Conservation (phyloP, 2,888 invertebrate genomes). For the Ecdyonurus torrentis region DNA sequence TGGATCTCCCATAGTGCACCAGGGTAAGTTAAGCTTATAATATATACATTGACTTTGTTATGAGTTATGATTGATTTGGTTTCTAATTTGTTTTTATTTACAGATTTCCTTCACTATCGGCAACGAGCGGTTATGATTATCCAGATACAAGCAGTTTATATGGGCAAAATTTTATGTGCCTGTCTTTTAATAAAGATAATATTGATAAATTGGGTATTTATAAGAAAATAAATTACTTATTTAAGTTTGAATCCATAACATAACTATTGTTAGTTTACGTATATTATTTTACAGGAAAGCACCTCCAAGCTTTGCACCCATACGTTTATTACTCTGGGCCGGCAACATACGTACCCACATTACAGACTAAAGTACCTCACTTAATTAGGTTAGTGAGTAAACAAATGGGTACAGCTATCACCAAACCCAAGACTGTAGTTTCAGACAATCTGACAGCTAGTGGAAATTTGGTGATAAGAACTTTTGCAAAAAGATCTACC, state of each 20-base stretch:
- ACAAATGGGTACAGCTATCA: neutral
- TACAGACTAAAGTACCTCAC: neutral
- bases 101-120: neutral
- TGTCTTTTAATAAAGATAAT: neutral
- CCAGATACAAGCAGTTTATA: neutral
- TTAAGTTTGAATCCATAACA: too few species aligned
- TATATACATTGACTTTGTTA: too few species aligned
- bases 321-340: neutral
- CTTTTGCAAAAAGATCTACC: neutral
- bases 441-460: neutral
- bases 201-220: neutral
- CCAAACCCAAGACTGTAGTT: neutral
- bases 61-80: too few species aligned
- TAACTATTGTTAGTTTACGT: too few species aligned
- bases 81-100: too few species aligned
- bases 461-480: neutral
- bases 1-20: neutral
- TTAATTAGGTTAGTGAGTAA: neutral
- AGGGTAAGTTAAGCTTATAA: neutral
- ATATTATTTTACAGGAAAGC: neutral
- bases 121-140: neutral
- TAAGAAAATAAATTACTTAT: neutral
- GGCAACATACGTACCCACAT: neutral
- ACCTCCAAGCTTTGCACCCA: neutral
- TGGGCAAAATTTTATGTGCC: neutral